Percentiles rank a stretch among this genome's conserved stretches.
phyloP scores from a whole-genome alignment of 2,113 vertebrate genomes.

The Rattus norvegicus region GRCr8 NC_086036.1:77160501-77161000 shows the following conservation, averaged over 20 bases:
- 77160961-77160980: not conserved
- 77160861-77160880: not conserved
- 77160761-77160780: not conserved
- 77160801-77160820: rapidly evolving
- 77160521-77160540: not conserved
- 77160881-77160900: not conserved
- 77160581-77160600: not conserved
- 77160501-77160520: not conserved
- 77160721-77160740: not conserved
- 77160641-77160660: not conserved
- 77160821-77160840: not conserved
- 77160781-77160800: rapidly evolving
- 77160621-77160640: not conserved
- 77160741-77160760: not conserved
- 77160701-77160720: not conserved
- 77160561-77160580: not conserved
- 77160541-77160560: too few species aligned
- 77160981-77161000: not conserved
- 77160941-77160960: too few species aligned
- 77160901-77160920: not conserved
- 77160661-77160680: not conserved
- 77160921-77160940: not conserved
- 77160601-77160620: not conserved
- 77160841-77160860: not conserved
- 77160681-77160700: not conserved